phyloP scores from a whole-genome alignment of 2,113 vertebrate genomes.

The Dipodomys spectabilis region DNA sequence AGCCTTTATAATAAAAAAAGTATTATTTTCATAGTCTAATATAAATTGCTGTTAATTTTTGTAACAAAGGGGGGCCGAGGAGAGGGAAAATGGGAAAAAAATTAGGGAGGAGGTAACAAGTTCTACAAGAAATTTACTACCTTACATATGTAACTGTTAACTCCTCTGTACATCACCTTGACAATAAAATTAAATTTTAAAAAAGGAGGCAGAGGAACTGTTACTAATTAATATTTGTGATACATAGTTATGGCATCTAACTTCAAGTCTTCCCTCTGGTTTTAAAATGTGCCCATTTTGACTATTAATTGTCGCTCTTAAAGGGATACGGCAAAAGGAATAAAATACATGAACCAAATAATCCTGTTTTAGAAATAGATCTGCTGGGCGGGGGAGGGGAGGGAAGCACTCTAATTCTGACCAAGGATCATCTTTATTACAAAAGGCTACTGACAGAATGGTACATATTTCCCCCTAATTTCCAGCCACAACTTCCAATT shows the following conservation, averaged over 20 bases:
- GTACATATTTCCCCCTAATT: background rate
- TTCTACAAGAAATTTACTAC: no score
- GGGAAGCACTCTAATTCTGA: background rate
- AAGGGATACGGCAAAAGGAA: background rate
- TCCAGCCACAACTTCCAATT: background rate
- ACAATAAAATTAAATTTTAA: no score
- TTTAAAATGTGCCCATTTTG: conserved; percentile 41
- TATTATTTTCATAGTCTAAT: background rate
- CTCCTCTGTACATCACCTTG: no score
- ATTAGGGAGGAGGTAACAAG: no score
- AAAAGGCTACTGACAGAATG: conserved; percentile 23
- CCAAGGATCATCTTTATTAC: background rate
- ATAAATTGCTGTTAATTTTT: background rate
- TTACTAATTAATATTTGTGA: conserved; percentile 10
- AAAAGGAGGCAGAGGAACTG: background rate
- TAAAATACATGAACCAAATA: background rate
- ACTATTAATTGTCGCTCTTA: conserved; percentile 41
- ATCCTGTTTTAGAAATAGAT: conserved; percentile 58
- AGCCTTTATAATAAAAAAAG: no score
- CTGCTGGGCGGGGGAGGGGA: no score
- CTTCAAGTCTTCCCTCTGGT: background rate
- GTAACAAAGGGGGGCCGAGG: background rate
- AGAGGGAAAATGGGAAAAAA: no score
- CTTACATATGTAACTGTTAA: no score
- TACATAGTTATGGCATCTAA: conserved; percentile 39